A percentile compares a stretch with the other conserved stretches of the same genome.
These are phyloP conservation scores for Drosophila planitibia DNA, from an alignment of 2,888 invertebrate genomes.

Conservation along the genomic window DNA sequence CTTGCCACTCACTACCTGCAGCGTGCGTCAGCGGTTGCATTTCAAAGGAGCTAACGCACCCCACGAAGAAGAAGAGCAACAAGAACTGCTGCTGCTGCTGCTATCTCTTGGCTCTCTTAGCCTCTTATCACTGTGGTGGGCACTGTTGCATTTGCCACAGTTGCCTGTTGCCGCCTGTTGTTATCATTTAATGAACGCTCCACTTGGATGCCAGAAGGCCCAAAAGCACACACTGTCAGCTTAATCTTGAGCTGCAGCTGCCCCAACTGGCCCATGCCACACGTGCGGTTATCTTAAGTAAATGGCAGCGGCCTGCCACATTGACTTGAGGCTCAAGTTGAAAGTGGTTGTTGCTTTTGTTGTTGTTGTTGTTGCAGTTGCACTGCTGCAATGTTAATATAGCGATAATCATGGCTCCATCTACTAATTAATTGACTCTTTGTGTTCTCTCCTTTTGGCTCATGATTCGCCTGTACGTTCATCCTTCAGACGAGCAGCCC, in stretches of 20 bases:
- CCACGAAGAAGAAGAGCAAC: not conserved
- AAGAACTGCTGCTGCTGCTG: not conserved
- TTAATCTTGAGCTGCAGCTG: slow-evolving; percentile 22
- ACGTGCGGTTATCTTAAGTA: slow-evolving; percentile 82
- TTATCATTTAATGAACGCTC: slow-evolving; percentile 81
- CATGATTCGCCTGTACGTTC: slow-evolving; percentile 25
- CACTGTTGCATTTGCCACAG: slow-evolving; percentile 43
- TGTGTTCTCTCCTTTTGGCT: slow-evolving; percentile 73
- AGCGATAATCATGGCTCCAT: slow-evolving; percentile 84
- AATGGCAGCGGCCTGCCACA: slow-evolving; percentile 58
- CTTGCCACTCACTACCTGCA: slow-evolving; percentile 13
- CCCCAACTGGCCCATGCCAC: slow-evolving; percentile 41
- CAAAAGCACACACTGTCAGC: slow-evolving; percentile 8
- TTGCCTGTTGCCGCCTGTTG: slow-evolving; percentile 39
- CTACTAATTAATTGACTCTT: slow-evolving; percentile 86
- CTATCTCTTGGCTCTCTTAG: slow-evolving; percentile 11
- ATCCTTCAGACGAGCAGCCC: slow-evolving; percentile 8
- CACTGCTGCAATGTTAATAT: slow-evolving; percentile 76
- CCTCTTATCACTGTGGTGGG: slow-evolving; percentile 47
- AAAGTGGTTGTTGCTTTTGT: slow-evolving; percentile 10
- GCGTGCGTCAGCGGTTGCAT: slow-evolving; percentile 12
- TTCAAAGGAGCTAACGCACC: slow-evolving; percentile 27
- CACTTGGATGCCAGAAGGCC: slow-evolving; percentile 20
- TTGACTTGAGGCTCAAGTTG: slow-evolving; percentile 28
- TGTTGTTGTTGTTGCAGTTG: slow-evolving; percentile 17